Conservation (phyloP, 30 jellyfish, hydroid and myxozoan genomes). For the Phacellophora camtschatica region DNA sequence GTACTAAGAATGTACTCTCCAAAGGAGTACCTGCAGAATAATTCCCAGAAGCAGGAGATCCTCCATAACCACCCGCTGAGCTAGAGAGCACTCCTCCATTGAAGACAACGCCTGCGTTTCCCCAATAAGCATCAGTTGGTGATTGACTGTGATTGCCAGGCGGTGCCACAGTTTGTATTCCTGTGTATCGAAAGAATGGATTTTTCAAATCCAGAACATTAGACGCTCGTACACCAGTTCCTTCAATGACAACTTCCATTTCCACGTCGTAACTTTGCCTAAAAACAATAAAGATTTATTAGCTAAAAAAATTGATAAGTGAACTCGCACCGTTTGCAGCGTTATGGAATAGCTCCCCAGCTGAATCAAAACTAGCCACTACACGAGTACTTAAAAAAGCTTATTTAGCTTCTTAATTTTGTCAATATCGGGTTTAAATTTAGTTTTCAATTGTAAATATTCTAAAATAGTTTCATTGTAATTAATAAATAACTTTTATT, state of each 20-base stretch:
- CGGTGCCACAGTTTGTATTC: constrained; percentile 80
- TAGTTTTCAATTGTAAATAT: too few species aligned
- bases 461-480: too few species aligned
- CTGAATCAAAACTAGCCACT: too few species aligned
- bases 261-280: constrained; percentile 99
- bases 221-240: constrained; percentile 94
- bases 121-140: constrained; percentile 98
- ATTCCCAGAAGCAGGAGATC: constrained; percentile 66
- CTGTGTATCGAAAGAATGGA: constrained; percentile 97
- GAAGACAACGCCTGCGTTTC: constrained; percentile 85
- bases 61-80: constrained; percentile 62
- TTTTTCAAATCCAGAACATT: constrained; percentile 86
- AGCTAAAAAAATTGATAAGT: too few species aligned
- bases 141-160: constrained; percentile 89
- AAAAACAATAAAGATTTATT: neutral
- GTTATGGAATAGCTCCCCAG: too few species aligned
- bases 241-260: constrained; percentile 90
- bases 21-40: constrained; percentile 22
- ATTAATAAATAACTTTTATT: too few species aligned
- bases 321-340: too few species aligned
- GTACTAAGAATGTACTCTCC: too few species aligned
- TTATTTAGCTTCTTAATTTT: too few species aligned
- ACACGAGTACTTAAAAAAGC: too few species aligned
- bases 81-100: constrained; percentile 78
- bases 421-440: too few species aligned